These are phyloP conservation scores for Hyles lineata DNA, from an alignment of 2,888 invertebrate species.

Conservation along the genomic window DNA sequence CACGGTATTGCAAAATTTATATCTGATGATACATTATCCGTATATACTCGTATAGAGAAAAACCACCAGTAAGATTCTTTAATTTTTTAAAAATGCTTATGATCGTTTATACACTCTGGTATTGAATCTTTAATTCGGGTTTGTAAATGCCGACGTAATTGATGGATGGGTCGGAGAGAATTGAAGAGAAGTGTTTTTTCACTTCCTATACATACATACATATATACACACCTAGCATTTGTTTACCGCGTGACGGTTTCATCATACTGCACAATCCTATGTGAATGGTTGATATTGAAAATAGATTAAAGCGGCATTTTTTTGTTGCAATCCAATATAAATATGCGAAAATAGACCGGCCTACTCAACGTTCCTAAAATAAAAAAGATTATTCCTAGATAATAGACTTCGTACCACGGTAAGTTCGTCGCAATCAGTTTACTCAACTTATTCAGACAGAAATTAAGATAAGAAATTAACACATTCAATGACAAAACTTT, in stretches of 20 bases:
- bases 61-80: too few species aligned
- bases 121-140: not conserved
- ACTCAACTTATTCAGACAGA: too few species aligned
- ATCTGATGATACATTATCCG: too few species aligned
- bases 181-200: not conserved
- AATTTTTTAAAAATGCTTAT: too few species aligned
- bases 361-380: not conserved
- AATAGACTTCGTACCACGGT: not conserved
- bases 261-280: not conserved
- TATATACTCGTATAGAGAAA: too few species aligned
- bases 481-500: too few species aligned
- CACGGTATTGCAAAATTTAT: too few species aligned
- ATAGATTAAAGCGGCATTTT: not conserved
- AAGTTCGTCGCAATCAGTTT: not conserved
- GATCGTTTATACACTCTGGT: not conserved
- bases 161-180: not conserved
- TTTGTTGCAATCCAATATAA: not conserved
- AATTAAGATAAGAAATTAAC: too few species aligned
- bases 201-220: not conserved
- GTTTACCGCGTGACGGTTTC: not conserved
- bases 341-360: not conserved
- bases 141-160: not conserved
- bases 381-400: not conserved
- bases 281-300: not conserved
- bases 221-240: not conserved